Conservation (phyloP, 2,113 vertebrate species). For the Pampusana beccarii region DNA sequence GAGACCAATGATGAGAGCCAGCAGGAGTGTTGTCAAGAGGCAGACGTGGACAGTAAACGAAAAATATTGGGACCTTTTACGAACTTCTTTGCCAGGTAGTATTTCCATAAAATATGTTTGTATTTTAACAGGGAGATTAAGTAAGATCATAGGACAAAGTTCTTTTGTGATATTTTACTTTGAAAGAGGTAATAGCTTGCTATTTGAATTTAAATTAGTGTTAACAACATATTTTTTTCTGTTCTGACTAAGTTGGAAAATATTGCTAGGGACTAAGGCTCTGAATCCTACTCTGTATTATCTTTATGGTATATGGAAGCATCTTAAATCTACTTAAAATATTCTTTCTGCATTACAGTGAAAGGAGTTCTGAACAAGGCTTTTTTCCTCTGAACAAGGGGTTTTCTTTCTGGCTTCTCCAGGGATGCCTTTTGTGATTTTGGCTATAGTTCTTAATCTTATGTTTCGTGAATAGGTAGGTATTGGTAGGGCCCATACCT, state of each 20-base stretch:
- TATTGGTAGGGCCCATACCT: background rate
- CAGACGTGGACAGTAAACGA: slow-evolving; percentile 66
- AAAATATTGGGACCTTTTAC: slow-evolving; percentile 82
- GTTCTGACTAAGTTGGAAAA: background rate
- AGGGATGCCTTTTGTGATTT: background rate
- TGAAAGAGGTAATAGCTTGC: background rate
- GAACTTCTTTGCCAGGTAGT: slow-evolving; percentile 86
- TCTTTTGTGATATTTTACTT: background rate
- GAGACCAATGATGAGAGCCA: slow-evolving; percentile 55
- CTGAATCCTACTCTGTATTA: background rate
- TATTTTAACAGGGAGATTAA: background rate
- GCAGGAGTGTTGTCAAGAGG: background rate
- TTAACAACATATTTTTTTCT: background rate
- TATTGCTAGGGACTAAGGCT: background rate
- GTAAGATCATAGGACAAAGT: background rate
- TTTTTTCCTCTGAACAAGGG: background rate
- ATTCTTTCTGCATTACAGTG: background rate
- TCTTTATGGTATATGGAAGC: background rate
- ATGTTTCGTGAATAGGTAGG: background rate
- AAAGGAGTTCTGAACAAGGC: background rate
- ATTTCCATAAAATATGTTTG: background rate
- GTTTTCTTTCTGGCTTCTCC: background rate
- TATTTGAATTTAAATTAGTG: background rate
- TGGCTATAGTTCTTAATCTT: background rate
- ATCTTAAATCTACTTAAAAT: background rate